Evolutionary conservation across 2,888 invertebrate genomes (phyloP).

Genomic region (Euproctis similis): DNA sequence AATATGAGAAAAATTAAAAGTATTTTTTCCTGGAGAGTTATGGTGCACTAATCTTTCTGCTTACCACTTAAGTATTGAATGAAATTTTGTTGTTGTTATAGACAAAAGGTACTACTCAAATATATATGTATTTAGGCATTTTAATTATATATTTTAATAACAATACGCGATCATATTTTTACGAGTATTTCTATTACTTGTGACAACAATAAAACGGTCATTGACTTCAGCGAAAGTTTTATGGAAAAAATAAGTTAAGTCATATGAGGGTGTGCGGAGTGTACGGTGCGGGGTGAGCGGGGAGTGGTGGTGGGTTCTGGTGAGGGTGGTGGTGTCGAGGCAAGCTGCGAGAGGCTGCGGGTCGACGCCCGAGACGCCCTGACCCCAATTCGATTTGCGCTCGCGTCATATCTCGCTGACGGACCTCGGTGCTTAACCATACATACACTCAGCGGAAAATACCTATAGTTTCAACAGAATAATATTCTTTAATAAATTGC

Average conservation of each 20-base stretch:
- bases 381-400: conserved; percentile 68
- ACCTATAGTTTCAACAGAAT: conserved; percentile 52
- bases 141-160: too few species aligned
- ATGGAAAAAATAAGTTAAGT: conserved; percentile 21
- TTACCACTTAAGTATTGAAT: too few species aligned
- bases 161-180: neutral
- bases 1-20: too few species aligned
- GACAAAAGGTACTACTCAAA: too few species aligned
- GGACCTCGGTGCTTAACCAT: conserved; percentile 69
- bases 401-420: conserved; percentile 74
- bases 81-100: too few species aligned
- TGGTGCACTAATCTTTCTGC: too few species aligned
- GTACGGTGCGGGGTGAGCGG: too few species aligned
- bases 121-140: too few species aligned
- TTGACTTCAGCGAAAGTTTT: conserved; percentile 9
- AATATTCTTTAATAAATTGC: conserved; percentile 24
- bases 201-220: conserved; percentile 1
- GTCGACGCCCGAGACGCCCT: conserved; percentile 74
- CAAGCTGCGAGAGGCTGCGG: conserved; percentile 59
- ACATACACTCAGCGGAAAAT: conserved; percentile 68
- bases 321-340: conserved; percentile 27
- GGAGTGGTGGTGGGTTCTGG: too few species aligned
- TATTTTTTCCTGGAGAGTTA: too few species aligned
- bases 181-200: neutral
- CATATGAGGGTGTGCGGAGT: conserved; percentile 19